Evolutionary conservation across 2,113 vertebrate genomes (phyloP), one percentile per base, ranked within the genome.

Genomic region (Centrocercus urophasianus): DNA sequence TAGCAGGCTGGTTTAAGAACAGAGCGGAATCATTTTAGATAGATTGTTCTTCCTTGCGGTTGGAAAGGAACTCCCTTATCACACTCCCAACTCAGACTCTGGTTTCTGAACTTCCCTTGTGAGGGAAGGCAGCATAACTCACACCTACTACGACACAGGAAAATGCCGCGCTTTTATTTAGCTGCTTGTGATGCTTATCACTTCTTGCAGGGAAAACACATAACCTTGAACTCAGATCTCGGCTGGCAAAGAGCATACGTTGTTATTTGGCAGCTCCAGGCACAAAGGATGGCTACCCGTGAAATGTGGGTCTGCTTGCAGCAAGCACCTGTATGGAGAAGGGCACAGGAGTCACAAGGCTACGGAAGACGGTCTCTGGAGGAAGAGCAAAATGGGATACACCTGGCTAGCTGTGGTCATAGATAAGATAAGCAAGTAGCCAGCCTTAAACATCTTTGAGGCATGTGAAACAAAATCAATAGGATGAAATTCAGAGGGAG

Each of bases 291-390:
- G 12, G 25, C 4, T 28, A 8, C 57, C 60, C 1, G 5, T 20
- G 10, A 82, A 82, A 30, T 0, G 0, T 0, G 5, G 22, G 17
- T 75, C 43, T 63, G 36, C 61, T 27, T n/a, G 56, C 56, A 59
- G n/a, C 18, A n/a, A 59, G 32, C 19, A 20, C 56, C 36, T 4
- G 18, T 50, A 67, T 0, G 3, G 27, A 59, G 36, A 8, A 72
- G 15, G 22, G 38, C 57, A 40, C 15, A 27, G 36, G 36, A 64
- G 36, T 40, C 61, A 64, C 34, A 56, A 71, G 32, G 22, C 71
- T 70, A 50, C 1, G 0, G 2, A 48, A 60, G 67, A 59, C 38
- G 42, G 11, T 42, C 25, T 9, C 20, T 20, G 19, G 56, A 81
- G 36, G 34, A 45, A 73, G 56, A 87, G 54, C 3, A 1, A 5